phyloP scores from a whole-genome alignment of 2,113 vertebrate genomes.

The Bos indicus region DNA sequence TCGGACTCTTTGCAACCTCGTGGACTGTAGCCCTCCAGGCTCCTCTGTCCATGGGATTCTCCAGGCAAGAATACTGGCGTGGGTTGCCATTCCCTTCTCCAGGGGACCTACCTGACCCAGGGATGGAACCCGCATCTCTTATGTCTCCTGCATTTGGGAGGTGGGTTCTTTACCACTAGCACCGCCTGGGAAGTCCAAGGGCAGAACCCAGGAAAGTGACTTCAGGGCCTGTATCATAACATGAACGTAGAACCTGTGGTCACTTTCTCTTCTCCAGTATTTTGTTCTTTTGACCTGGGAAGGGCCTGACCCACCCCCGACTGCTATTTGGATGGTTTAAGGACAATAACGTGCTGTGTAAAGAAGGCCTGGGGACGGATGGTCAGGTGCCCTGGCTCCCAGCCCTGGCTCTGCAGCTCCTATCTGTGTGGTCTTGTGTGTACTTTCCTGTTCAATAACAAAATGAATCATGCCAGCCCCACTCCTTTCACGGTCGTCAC shows the following conservation, averaged over 20 bases:
- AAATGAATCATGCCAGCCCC: neutral
- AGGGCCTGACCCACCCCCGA: neutral
- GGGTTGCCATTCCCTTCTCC: neutral
- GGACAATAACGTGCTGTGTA: neutral
- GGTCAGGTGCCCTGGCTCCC: neutral
- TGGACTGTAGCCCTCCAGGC: neutral
- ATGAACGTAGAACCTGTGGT: accelerated
- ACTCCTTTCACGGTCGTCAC: neutral
- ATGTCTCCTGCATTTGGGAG: neutral
- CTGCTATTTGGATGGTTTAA: neutral
- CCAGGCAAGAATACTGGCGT: neutral
- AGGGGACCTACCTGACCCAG: neutral
- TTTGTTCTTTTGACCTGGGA: neutral
- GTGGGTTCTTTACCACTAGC: neutral
- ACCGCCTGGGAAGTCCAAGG: neutral
- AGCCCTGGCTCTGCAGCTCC: neutral
- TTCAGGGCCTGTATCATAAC: no score
- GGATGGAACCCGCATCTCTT: neutral
- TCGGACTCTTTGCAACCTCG: accelerated
- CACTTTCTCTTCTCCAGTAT: neutral
- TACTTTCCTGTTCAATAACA: neutral
- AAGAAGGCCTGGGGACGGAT: neutral
- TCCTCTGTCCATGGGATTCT: neutral
- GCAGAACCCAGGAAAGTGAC: neutral
- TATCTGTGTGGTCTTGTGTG: neutral